Evolutionary conservation across 2,888 invertebrate genomes (phyloP).

Genomic region (Eupithecia exiguata): DNA sequence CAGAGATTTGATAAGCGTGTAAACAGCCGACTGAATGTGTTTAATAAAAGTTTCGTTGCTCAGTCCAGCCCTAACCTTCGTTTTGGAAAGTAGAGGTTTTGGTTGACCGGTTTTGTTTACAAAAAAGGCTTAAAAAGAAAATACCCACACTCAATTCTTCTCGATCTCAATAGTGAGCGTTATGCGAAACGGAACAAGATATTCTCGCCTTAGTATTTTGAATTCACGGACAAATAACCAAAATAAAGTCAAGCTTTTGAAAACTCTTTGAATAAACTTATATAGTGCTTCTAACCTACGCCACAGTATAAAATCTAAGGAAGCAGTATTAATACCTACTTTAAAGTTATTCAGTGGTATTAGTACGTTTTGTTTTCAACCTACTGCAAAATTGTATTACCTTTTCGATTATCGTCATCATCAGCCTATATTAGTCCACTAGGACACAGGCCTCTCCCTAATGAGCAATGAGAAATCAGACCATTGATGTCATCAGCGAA

Average conservation of each 20-base stretch:
- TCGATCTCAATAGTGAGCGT: constrained; percentile 11
- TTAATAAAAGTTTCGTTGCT: background rate
- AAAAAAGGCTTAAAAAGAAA: constrained; percentile 3
- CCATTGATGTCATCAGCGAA: too few relatives aligned
- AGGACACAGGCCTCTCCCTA: too few relatives aligned
- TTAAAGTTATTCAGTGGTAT: too few relatives aligned
- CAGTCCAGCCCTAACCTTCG: background rate
- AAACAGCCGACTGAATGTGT: too few relatives aligned
- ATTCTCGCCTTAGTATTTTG: constrained; percentile 33
- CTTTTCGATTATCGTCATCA: background rate
- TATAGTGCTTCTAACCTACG: background rate
- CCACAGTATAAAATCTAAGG: constrained; percentile 16
- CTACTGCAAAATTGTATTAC: background rate
- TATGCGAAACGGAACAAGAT: constrained; percentile 31
- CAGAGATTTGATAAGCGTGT: too few relatives aligned
- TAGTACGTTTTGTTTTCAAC: background rate
- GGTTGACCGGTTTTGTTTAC: background rate
- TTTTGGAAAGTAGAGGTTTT: background rate
- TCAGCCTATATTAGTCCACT: too few relatives aligned
- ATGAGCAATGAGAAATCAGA: too few relatives aligned
- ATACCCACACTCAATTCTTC: constrained; percentile 9
- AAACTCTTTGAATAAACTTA: constrained; percentile 42
- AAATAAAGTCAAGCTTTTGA: constrained; percentile 46
- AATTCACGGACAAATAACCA: constrained; percentile 34
- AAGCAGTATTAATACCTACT: constrained; percentile 5